A percentile compares a stretch with the other conserved stretches of the same genome.
phyloP scores from a whole-genome alignment of 2,113 vertebrate genomes.

The Heterotis niloticus region DNA sequence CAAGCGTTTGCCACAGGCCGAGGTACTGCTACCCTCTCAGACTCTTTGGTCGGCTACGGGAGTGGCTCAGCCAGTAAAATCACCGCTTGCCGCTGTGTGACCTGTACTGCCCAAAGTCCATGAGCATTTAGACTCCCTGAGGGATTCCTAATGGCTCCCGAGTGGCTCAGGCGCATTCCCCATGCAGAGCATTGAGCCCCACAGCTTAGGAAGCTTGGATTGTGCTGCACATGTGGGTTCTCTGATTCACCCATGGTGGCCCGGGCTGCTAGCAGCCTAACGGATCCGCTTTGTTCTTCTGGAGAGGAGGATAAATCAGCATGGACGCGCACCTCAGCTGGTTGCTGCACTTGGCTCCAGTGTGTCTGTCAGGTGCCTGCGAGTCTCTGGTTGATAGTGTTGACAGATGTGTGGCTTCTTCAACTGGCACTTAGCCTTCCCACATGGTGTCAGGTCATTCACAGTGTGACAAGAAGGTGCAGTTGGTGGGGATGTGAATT shows the following conservation, averaged over 20 bases:
- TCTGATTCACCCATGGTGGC: background rate
- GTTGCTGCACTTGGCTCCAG: no score
- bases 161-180: background rate
- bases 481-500: no score
- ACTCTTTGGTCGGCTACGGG: background rate
- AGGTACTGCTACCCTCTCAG: background rate
- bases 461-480: no score
- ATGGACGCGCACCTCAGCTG: no score
- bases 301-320: no score
- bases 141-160: background rate
- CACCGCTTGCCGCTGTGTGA: background rate
- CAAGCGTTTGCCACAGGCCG: slow-evolving; percentile 60
- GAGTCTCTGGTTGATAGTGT: no score
- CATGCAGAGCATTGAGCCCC: no score
- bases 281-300: no score
- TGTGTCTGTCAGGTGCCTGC: no score
- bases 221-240: background rate
- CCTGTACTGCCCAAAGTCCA: background rate
- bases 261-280: background rate
- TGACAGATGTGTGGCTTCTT: no score
- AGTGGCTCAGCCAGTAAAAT: background rate
- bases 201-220: background rate
- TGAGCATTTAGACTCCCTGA: background rate
- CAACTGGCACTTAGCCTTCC: no score
- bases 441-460: no score